These are phyloP conservation scores for Aphelenchoides fujianensis DNA, from an alignment of 1,140 invertebrate species.

Conservation along the genomic window DNA sequence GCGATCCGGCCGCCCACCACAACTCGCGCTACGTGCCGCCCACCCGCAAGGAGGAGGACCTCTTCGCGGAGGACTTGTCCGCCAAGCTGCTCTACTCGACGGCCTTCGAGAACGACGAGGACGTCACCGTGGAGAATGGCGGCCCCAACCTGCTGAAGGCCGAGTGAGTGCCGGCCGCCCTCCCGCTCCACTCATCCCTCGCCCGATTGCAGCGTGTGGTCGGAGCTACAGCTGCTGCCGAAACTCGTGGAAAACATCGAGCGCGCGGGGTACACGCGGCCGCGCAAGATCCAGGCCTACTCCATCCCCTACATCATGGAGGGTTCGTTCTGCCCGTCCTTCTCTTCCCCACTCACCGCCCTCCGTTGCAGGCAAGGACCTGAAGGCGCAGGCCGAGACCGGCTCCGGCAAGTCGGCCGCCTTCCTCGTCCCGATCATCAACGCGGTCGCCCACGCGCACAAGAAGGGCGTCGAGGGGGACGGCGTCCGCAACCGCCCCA, in stretches of 20 bases:
- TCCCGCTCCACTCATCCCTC: no score
- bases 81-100: neutral
- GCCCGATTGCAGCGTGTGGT: no score
- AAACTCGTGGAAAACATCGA: conserved; percentile 72
- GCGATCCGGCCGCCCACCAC: no score
- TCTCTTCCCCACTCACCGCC: no score
- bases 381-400: conserved; percentile 59
- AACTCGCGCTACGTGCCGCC: neutral
- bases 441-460: conserved; percentile 84
- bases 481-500: conserved; percentile 85
- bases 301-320: conserved; percentile 33
- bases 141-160: no score
- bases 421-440: conserved; percentile 88
- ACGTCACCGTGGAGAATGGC: neutral
- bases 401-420: conserved; percentile 87
- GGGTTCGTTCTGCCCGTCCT: no score
- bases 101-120: neutral
- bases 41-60: neutral
- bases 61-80: neutral
- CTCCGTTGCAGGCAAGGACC: conserved; percentile 43
- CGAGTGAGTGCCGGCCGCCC: no score
- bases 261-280: conserved; percentile 76
- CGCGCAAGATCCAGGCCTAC: conserved; percentile 66
- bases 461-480: conserved; percentile 68
- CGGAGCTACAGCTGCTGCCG: no score